Conservation (phyloP, 2,888 invertebrate species). For the Fragum sueziense region DNA sequence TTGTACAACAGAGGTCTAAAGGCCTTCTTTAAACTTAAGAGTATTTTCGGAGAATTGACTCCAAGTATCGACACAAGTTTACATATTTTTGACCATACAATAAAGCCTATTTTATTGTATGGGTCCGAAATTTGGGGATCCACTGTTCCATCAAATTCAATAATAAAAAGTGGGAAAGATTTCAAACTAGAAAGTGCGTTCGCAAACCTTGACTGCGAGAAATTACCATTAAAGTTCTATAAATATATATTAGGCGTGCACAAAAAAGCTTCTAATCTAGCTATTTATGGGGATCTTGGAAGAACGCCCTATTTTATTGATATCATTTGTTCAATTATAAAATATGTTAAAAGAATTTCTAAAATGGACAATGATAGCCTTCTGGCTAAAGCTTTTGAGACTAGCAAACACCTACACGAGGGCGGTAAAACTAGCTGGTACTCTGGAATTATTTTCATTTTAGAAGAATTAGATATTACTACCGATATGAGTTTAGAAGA, state of each 20-base stretch:
- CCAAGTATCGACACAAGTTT: neutral
- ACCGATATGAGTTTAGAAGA: neutral
- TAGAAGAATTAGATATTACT: neutral
- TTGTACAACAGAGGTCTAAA: neutral
- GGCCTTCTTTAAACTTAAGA: conserved; percentile 9
- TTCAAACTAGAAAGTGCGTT: neutral
- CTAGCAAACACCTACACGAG: conserved; percentile 1
- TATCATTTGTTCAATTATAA: conserved; percentile 1
- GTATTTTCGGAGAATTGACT: neutral
- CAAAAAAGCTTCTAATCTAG: neutral
- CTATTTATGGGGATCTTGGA: neutral
- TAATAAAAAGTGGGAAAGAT: neutral
- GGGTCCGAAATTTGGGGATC: conserved; percentile 7
- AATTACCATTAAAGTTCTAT: neutral
- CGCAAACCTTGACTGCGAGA: neutral
- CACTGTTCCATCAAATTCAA: neutral
- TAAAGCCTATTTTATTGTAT: conserved; percentile 5
- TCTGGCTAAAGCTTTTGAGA: neutral
- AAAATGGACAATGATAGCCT: neutral
- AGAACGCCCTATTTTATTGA: neutral
- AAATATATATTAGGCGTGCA: conserved; percentile 3
- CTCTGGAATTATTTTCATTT: neutral
- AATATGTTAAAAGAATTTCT: neutral
- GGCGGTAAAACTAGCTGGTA: neutral
- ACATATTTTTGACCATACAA: conserved; percentile 2